Base-by-base conservation (phyloP, 2,888 invertebrate genomes). In the Pecten maximus region DNA sequence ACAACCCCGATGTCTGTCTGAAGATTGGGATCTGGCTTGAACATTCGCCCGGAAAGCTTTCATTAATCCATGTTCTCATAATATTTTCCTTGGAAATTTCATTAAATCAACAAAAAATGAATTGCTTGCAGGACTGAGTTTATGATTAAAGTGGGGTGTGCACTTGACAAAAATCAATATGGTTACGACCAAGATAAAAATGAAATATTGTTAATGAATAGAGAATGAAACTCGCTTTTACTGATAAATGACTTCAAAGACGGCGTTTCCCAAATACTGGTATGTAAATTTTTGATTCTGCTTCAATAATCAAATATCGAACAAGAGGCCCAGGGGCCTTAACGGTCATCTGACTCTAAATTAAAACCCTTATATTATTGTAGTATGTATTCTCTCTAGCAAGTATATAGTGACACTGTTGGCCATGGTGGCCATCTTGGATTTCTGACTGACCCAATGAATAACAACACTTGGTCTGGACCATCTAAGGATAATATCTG, bases 131-230 rank as follows among this genome's bases (percentile, higher is more conserved):
- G 74, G 74, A 74, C 28, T 35, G 74, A 10, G 28, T 74, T 74
- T 74, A 74, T 74, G 12, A 74, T 74, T 74, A 74, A 74, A 74
- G 74, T 74, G 28, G 74, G 10, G 35, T 28, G 74, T 74, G 74
- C 35, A 74, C 35, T 74, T 74, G 74, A 35, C 74, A 35, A 35
- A 35, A 19, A 74, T 74, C 74, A 74, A 74, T 74, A 28, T 28
- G 35, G 54, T 23, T 19, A 74, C 74, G 44, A 44, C 12, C 44
- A 35, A 28, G 6, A 74, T 12, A 74, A 28, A 3, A 74, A 28
- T 28, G 74, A 74, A 28, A 28, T 28, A 10, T 8, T 35, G 28
- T 28, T 12, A 35, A 74, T 74, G 16, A 74, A 74, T 35, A 28
- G 28, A 74, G 28, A 74, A 0, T 0, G 35, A 74, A 35, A 28